Base-by-base conservation (phyloP, 2,797 vertebrate genomes). In the Poecilia velifera region DNA sequence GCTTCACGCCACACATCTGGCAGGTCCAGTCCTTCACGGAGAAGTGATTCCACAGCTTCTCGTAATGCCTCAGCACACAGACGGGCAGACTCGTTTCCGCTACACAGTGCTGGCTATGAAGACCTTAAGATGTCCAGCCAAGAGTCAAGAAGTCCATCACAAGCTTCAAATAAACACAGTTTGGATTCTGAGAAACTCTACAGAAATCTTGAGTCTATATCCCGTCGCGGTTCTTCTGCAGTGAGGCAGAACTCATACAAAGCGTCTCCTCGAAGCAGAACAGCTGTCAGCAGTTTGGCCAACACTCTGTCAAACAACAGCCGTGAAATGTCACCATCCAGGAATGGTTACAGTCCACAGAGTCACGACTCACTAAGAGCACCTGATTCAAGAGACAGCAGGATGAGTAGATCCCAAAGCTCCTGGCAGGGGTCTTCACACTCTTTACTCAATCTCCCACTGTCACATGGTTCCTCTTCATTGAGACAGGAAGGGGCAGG, bases 171-270 rank as follows among this genome's bases (percentile, higher is more conserved):
- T 66, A 91, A 91, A 45, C 95, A 95, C 85, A 95, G 94, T 74
- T 86, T 96, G 80, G 95, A 96, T 82, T 96, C 96, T 10, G 95
- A 96, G 82, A 95, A 88, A 83, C 91, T 96, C 55, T 96, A 95
- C 86, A 94, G 90, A 77, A 96, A 96, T 79, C 92, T 96, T 2
- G 95, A 96, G 81, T 94, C 92, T 0, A 94, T 96, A 74, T 95
- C 94, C 39, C 90, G 88, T n/a, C 90, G 88, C 0, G 90, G 89
- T 3, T 94, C 94, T 39, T 89, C 90, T 0, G 88, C 86, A 3
- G 51, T 82, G 10, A 87, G 89, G 53, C 88, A 90, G 22, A 87
- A 87, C 68, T 90, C 89, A 34, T 88, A 87, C 1, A 79, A 88
- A 45, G 84, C 49, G 8, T 92, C 91, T 34, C 89, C 89, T 45